These are phyloP conservation scores for Chalcosyrphus nemorum DNA, from an alignment of 2,888 invertebrate genomes.

Conservation along the genomic window DNA sequence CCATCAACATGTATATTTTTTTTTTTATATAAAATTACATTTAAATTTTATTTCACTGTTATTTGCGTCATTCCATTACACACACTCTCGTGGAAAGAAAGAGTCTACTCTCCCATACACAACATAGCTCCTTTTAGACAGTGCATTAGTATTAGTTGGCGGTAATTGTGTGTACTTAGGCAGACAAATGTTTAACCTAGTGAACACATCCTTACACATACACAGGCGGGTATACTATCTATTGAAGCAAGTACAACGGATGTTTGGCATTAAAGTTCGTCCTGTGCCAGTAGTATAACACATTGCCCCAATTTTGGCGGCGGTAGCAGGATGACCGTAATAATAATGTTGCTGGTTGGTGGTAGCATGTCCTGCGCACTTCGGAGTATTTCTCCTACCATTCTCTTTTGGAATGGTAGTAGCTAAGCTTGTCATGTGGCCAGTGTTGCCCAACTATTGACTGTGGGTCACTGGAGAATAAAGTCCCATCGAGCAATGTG, in stretches of 20 bases:
- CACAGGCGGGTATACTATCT: not conserved
- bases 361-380: conserved; percentile 38
- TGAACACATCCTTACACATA: not conserved
- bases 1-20: not conserved
- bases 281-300: conserved; percentile 17
- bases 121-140: not conserved
- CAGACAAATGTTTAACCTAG: not conserved
- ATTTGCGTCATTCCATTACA: conserved; percentile 40
- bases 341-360: not conserved
- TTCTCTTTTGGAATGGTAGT: not conserved
- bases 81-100: not conserved
- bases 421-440: not conserved
- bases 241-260: conserved; percentile 11
- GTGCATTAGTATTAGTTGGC: conserved; percentile 12
- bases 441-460: not conserved
- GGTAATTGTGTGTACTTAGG: conserved; percentile 4
- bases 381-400: not conserved
- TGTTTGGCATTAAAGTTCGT: conserved; percentile 37
- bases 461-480: not conserved
- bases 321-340: conserved; percentile 21
- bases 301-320: conserved; percentile 33
- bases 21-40: conserved; percentile 23
- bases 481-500: not conserved
- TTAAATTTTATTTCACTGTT: conserved; percentile 51
- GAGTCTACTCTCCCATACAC: not conserved